Conservation (phyloP, 2,113 vertebrate species). For the Microcebus ravelobensis region DNA sequence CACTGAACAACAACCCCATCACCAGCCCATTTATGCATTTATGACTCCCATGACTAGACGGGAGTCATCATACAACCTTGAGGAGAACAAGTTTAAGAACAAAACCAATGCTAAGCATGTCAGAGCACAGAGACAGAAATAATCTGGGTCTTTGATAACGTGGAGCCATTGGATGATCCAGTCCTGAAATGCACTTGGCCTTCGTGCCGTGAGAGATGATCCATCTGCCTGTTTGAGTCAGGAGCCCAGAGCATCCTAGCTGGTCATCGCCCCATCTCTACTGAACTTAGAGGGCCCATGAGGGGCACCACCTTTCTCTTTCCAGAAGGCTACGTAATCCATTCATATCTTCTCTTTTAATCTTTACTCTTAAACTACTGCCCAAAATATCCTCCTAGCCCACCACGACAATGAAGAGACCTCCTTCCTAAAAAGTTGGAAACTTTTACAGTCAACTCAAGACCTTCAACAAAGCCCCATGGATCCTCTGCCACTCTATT, state of each 20-base stretch:
- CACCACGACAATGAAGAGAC: background rate
- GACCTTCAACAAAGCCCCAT: background rate
- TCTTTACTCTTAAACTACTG: background rate
- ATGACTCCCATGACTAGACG: background rate
- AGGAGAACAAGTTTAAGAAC: background rate
- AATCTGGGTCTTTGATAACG: background rate
- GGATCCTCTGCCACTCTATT: fast-evolving
- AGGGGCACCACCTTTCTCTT: background rate
- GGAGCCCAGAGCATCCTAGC: background rate
- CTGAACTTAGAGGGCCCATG: background rate
- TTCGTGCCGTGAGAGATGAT: background rate
- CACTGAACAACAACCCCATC: background rate
- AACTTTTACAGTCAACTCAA: background rate
- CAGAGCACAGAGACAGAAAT: background rate
- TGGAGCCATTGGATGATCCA: background rate
- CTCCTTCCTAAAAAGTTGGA: background rate
- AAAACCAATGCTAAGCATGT: background rate
- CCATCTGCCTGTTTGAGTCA: fast-evolving
- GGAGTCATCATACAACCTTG: background rate
- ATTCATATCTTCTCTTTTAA: background rate
- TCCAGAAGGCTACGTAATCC: background rate
- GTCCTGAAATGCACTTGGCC: background rate
- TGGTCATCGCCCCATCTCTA: background rate
- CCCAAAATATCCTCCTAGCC: background rate
- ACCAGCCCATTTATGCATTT: background rate